Percentiles rank a stretch among this genome's conserved stretches.
phyloP scores from a whole-genome alignment of 2,797 vertebrate species.

The Anguilla megastoma region DNA sequence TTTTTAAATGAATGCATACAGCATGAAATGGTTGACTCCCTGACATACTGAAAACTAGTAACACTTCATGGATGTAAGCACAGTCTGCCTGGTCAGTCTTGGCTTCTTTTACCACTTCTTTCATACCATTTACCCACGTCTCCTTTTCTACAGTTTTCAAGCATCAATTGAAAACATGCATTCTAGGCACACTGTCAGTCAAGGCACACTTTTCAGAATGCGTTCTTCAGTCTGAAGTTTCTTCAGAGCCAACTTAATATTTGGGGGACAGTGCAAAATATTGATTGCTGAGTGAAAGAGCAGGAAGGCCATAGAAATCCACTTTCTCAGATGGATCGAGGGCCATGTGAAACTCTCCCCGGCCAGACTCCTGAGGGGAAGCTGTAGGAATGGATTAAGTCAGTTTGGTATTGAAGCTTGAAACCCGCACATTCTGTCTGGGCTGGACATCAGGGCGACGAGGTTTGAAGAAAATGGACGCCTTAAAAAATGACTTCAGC shows the following conservation, averaged over 20 bases:
- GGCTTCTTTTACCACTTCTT: background rate
- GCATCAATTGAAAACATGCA: background rate
- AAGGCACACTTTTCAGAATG: background rate
- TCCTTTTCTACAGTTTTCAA: background rate
- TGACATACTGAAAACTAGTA: background rate
- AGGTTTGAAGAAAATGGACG: constrained; percentile 18
- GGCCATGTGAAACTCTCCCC: background rate
- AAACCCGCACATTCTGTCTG: background rate
- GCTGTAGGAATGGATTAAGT: constrained; percentile 13
- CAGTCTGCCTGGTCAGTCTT: background rate
- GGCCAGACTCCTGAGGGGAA: constrained; percentile 6
- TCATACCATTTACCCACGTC: background rate
- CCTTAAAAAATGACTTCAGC: constrained; percentile 2
- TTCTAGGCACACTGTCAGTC: background rate
- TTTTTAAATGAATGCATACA: background rate
- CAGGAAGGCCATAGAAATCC: constrained; percentile 12
- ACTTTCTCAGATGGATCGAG: background rate
- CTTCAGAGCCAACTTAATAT: background rate
- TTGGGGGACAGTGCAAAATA: background rate
- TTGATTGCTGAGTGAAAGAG: constrained; percentile 15
- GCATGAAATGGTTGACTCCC: background rate
- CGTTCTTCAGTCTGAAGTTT: background rate
- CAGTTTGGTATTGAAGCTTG: background rate
- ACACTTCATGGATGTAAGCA: background rate
- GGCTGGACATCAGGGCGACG: background rate